phyloP scores from a whole-genome alignment of 1,140 invertebrate species.

The Metaphire vulgaris region DNA sequence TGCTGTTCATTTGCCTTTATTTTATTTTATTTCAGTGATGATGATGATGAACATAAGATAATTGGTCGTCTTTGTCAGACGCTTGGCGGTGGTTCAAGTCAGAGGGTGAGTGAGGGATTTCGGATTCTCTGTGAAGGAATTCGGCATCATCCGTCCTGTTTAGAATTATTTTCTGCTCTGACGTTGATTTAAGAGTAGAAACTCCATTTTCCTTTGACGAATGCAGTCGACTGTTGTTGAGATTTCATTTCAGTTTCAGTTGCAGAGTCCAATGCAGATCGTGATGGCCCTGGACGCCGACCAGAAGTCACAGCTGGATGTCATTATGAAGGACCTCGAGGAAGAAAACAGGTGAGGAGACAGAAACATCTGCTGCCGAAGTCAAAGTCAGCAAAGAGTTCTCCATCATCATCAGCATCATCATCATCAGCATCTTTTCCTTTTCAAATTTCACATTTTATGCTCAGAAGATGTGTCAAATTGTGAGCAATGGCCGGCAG shows the following conservation, averaged over 20 bases:
- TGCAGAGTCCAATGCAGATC: constrained; percentile 72
- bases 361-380: too few species aligned
- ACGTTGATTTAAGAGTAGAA: too few species aligned
- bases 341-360: constrained; percentile 80
- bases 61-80: constrained; percentile 91
- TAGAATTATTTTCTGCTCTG: too few species aligned
- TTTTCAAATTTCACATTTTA: not conserved
- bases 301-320: constrained; percentile 85
- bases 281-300: constrained; percentile 90
- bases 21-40: constrained; percentile 46
- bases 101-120: constrained; percentile 54
- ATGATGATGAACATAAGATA: constrained; percentile 82
- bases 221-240: too few species aligned
- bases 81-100: constrained; percentile 45
- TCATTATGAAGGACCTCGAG: constrained; percentile 87
- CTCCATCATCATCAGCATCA: too few species aligned
- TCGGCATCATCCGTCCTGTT: too few species aligned
- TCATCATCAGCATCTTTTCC: not conserved
- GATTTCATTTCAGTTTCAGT: constrained; percentile 33
- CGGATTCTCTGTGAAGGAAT: too few species aligned
- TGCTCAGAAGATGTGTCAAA: too few species aligned
- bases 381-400: not conserved
- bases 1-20: constrained; percentile 16
- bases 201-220: too few species aligned
- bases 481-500: too few species aligned